Conservation (phyloP, 2,888 invertebrate species). For the Conus canariensis region DNA sequence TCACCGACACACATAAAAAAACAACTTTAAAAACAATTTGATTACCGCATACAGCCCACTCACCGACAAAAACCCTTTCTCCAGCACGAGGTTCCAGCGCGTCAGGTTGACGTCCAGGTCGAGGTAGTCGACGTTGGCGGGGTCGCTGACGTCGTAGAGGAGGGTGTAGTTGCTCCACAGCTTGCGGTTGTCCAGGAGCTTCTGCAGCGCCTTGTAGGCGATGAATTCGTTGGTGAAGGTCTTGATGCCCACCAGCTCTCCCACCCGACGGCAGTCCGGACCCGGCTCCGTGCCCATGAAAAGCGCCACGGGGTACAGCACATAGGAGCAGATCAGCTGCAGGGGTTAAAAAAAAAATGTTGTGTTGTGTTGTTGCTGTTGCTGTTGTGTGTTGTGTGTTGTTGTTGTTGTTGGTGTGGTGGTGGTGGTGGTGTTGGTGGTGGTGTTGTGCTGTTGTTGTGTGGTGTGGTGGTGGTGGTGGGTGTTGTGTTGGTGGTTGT, state of each 20-base stretch:
- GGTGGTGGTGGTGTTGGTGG: too few relatives aligned
- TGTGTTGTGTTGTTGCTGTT: neutral
- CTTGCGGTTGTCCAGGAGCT: conserved; percentile 29
- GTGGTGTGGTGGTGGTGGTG: too few relatives aligned
- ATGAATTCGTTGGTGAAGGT: conserved; percentile 95
- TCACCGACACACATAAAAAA: too few relatives aligned
- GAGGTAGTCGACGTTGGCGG: conserved; percentile 24
- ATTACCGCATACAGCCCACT: neutral
- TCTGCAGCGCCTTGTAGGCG: conserved; percentile 83
- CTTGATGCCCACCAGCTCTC: conserved; percentile 91
- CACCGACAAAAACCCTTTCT: conserved; percentile 28
- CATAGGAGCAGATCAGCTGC: conserved; percentile 85
- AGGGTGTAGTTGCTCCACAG: conserved; percentile 27
- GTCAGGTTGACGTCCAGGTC: conserved; percentile 36
- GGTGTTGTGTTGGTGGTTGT: too few relatives aligned
- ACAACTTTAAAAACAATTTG: too few relatives aligned
- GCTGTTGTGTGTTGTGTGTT: too few relatives aligned
- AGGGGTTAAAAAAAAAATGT: neutral
- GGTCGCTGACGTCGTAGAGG: neutral
- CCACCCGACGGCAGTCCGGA: conserved; percentile 87
- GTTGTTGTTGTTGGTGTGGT: too few relatives aligned
- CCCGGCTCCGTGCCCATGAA: conserved; percentile 86
- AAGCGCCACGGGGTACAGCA: conserved; percentile 94
- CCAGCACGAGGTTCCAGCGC: conserved; percentile 33
- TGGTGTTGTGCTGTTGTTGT: too few relatives aligned